Conservation (phyloP, 1,140 invertebrate genomes). For the Vollenhovia emeryi region DNA sequence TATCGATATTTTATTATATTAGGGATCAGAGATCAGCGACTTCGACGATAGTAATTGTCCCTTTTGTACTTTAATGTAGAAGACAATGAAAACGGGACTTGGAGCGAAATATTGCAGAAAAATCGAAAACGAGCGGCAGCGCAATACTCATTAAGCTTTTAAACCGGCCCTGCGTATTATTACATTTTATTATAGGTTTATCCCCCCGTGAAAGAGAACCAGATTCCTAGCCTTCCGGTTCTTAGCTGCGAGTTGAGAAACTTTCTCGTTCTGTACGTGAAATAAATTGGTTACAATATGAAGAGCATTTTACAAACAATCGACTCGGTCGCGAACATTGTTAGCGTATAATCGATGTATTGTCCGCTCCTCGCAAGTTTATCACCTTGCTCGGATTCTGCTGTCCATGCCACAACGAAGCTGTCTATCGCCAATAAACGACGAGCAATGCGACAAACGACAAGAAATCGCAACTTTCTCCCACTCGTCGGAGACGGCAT, state of each 20-base stretch:
- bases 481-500: background rate
- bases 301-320: background rate
- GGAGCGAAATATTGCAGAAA: background rate
- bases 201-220: background rate
- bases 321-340: background rate
- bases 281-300: background rate
- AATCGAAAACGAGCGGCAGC: background rate
- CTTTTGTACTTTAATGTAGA: background rate
- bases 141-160: background rate
- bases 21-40: background rate
- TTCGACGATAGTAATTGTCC: background rate
- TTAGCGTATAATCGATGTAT: background rate
- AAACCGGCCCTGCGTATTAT: background rate
- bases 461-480: background rate
- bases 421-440: background rate
- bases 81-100: background rate
- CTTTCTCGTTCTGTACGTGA: background rate
- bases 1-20: constrained; percentile 21
- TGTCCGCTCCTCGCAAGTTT: background rate
- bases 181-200: background rate
- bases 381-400: background rate
- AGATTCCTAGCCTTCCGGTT: background rate
- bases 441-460: background rate
- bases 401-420: background rate
- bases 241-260: background rate